These are phyloP conservation scores for Linnaemya tessellans DNA, from an alignment of 2,888 invertebrate species.

Conservation along the genomic window DNA sequence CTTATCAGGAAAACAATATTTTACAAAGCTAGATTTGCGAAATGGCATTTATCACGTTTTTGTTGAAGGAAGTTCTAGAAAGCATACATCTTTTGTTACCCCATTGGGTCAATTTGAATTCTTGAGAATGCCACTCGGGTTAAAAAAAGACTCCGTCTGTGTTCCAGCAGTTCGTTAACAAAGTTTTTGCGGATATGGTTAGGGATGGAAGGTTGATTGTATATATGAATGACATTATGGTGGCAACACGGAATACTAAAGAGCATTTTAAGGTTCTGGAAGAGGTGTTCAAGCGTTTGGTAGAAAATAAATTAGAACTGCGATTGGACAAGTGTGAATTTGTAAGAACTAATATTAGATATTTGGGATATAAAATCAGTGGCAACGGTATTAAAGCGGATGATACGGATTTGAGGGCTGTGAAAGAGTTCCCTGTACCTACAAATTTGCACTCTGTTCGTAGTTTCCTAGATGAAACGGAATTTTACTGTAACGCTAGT, in stretches of 20 bases:
- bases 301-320: constrained; percentile 37
- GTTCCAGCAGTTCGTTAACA: too few species aligned
- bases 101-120: too few species aligned
- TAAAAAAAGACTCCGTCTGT: too few species aligned
- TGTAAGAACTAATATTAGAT: constrained; percentile 42
- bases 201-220: constrained; percentile 58
- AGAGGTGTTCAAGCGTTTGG: constrained; percentile 66
- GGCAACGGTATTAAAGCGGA: constrained; percentile 29
- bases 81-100: too few species aligned
- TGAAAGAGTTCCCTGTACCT: constrained; percentile 31
- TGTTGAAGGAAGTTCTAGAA: too few species aligned
- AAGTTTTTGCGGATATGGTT: constrained; percentile 62
- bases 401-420: constrained; percentile 7
- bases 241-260: constrained; percentile 56
- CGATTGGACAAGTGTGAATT: constrained; percentile 48
- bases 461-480: constrained; percentile 71
- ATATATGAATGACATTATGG: constrained; percentile 22
- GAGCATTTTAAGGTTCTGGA: constrained; percentile 65
- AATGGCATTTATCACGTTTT: too few species aligned
- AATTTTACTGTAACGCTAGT: constrained; percentile 79
- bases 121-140: too few species aligned
- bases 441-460: constrained; percentile 40
- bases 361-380: constrained; percentile 72
- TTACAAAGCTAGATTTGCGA: too few species aligned
- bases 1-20: too few species aligned